Base-by-base conservation (phyloP, 2,888 invertebrate genomes). In the Oxystoma pomonae region DNA sequence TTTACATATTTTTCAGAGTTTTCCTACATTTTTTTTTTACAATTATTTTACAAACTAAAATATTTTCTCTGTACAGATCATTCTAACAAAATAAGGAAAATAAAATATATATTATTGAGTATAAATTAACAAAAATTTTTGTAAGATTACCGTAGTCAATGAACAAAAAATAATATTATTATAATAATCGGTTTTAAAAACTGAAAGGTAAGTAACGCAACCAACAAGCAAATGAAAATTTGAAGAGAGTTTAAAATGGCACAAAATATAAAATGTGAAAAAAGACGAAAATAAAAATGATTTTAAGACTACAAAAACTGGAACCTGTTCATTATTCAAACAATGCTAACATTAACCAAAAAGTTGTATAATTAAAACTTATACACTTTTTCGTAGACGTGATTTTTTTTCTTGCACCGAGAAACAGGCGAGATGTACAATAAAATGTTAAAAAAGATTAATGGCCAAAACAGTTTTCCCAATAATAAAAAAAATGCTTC, bases 41-140 rank as follows among this genome's bases (percentile, higher is more conserved):
- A 70, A 67, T 60, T 61, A 35, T 35, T 35, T 35, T 65, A 65
- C 60, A 60, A 64, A 66, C 64, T 65, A 66, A 68, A 67, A 66
- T 69, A 69, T 71, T 70, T 65, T 70, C 70, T 71, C 74, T 73
- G 74, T 74, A 74, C 74, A 74, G 67, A 70, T 64, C 69, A 67
- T 68, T 70, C 68, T 71, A 73, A 69, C 35, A 35, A 35, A 35
- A 72, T 67, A 70, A 73, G 71, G 73, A 71, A 73, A 74, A 74
- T 73, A 74, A 72, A 73, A 71, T 72, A 73, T 73, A 74, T 73
- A 74, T 74, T 72, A 71, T 65, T 65, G 68, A 69, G 66, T 59
- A 67, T 18, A 17, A 53, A 16, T 7, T 53, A 18, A 18, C 53
- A 53, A 53, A 3, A 17, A 53, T 53, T 17, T 53, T 53, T 53